Conservation (phyloP, 2,888 invertebrate species). For the Zele albiditarsus region DNA sequence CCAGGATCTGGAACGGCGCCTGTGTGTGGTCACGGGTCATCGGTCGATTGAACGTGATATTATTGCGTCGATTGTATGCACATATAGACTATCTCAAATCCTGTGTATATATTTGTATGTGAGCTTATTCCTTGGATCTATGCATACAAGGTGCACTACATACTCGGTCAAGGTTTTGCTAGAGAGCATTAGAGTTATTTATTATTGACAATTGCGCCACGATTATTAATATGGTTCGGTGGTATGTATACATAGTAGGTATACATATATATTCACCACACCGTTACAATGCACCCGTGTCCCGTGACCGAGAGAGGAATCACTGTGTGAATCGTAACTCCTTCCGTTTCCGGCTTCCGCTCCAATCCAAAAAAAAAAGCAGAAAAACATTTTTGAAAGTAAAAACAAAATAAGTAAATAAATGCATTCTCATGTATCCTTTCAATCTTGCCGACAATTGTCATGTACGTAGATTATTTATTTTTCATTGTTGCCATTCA, state of each 20-base stretch:
- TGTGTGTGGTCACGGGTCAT: constrained; percentile 39
- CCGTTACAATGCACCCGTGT: constrained; percentile 38
- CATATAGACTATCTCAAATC: not conserved
- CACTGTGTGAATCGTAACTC: constrained; percentile 30
- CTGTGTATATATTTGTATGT: not conserved
- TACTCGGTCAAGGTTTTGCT: constrained; percentile 39
- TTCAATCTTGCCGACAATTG: not conserved
- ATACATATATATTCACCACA: constrained; percentile 15
- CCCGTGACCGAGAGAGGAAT: constrained; percentile 39
- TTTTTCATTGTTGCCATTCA: not conserved
- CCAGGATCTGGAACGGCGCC: constrained; percentile 41
- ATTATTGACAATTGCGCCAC: constrained; percentile 31
- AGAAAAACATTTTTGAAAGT: not conserved
- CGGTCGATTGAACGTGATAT: constrained; percentile 32
- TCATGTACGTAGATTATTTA: not conserved
- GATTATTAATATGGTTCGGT: constrained; percentile 15
- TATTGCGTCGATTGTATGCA: constrained; percentile 27
- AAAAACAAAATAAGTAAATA: not conserved
- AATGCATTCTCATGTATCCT: not conserved
- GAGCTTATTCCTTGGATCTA: constrained; percentile 4
- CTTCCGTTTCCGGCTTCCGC: constrained; percentile 42
- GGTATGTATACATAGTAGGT: not conserved
- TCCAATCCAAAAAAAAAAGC: not conserved
- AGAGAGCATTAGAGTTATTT: constrained; percentile 21
- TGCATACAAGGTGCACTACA: constrained; percentile 14